phyloP scores from a whole-genome alignment of 1,140 invertebrate species.

The Drosophila pseudoobscura region DNA sequence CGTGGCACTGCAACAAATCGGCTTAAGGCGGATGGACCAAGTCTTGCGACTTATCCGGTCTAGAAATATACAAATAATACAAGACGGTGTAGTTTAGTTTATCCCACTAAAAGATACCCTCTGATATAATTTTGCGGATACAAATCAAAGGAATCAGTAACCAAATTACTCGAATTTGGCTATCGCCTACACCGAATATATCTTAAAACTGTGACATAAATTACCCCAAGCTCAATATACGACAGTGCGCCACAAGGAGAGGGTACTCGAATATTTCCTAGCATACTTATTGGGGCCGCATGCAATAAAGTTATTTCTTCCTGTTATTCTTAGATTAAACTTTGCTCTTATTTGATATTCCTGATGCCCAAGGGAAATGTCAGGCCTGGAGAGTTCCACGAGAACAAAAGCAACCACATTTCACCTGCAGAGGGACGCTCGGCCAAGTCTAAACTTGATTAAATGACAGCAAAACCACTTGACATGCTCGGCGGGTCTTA shows the following conservation, averaged over 20 bases:
- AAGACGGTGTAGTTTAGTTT: no score
- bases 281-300: background rate
- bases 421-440: background rate
- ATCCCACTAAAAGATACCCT: no score
- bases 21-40: constrained; percentile 33
- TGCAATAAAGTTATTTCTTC: background rate
- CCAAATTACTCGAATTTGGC: no score
- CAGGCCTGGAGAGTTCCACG: background rate
- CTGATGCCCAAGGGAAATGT: constrained; percentile 18
- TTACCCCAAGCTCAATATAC: no score
- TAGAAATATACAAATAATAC: no score
- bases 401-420: constrained; percentile 5
- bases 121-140: no score
- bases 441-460: constrained; percentile 22
- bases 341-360: background rate
- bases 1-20: constrained; percentile 39
- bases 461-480: constrained; percentile 26
- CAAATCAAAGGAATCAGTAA: no score
- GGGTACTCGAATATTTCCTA: background rate
- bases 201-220: no score
- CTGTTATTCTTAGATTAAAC: background rate
- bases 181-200: no score
- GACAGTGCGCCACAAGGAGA: no score
- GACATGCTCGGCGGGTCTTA: constrained; percentile 32
- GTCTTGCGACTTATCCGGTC: no score